Base-by-base conservation (phyloP, 2,888 invertebrate species). In the Scelioninae gen. 1 region DNA sequence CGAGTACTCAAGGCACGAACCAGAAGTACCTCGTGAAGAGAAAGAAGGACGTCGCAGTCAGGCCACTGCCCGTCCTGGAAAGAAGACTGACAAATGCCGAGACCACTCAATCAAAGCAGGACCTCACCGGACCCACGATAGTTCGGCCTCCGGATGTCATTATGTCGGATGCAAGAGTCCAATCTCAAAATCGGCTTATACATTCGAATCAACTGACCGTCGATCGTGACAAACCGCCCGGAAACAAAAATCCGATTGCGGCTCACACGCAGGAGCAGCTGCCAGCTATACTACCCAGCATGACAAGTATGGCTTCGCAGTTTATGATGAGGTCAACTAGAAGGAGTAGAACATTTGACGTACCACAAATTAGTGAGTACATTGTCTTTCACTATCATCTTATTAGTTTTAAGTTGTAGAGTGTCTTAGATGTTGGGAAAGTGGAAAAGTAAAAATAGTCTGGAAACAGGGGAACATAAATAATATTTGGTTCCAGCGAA, bases 321-420 rank as follows among this genome's bases (percentile, higher is more conserved):
- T 94, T 96, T 93, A 96, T 97, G 96, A 93, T 96, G 90, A 94
- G 96, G 88, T 95, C 96, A 78, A 94, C 96, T 82, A 94, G 96
- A 87, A 94, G 96, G 87, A 89, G 85, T 83, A 80, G 89, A 82
- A 86, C 87, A 38, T 97, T 96, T 93, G 97, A 97, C 93, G 96
- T 97, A 86, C 97, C 97, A 87, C 96, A 96, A 93, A 96, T 97
- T 91, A 96, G 97, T 97, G 84, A 92, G 91, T 90, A n/a, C n/a
- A n/a, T n/a, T n/a, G n/a, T n/a, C n/a, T n/a, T n/a, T n/a, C n/a
- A n/a, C n/a, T n/a, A n/a, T n/a, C n/a, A n/a, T n/a, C n/a, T n/a
- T n/a, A n/a, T n/a, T n/a, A n/a, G n/a, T n/a, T n/a, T n/a, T n/a
- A n/a, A n/a, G n/a, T n/a, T n/a, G n/a, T n/a, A n/a, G n/a, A n/a